Base-by-base conservation (phyloP, 2,888 invertebrate species). In the Pristionchus japonicus region DNA sequence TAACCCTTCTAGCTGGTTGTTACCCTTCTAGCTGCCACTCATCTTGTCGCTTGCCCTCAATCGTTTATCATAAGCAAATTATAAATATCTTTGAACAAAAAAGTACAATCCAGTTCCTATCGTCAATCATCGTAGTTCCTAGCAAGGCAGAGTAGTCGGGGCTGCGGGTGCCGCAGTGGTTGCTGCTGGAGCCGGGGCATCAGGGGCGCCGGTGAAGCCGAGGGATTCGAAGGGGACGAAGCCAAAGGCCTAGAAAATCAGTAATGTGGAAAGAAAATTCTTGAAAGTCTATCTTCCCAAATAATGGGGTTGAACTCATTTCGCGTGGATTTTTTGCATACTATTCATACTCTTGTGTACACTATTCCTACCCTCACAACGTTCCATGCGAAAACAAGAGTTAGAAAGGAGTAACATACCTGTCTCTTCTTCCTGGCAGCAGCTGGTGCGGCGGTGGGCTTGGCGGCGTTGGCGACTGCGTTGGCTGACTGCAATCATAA, bases 211-310 rank as follows among this genome's bases (percentile, higher is more conserved):
- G 9, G 70, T 13, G 23, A 70, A 31, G 37, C 31, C 31, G 13
- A 70, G 70, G 17, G 70, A 70, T 13, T 31, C 70, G 70, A 70
- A 70, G 37, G 70, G 70, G 37, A 70, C 37, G 37, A 70, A 70
- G 23, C 70, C 70, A 6, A 70, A 23, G 37, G 1, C 37, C 70
- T 70, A 37, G 17, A 67, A 67, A 64, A 57, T 57, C n/a, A n/a
- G n/a, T n/a, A n/a, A n/a, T n/a, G n/a, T n/a, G n/a, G n/a, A n/a
- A n/a, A n/a, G n/a, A n/a, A n/a, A n/a, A n/a, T n/a, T n/a, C n/a
- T n/a, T n/a, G n/a, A n/a, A n/a, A n/a, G n/a, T n/a, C n/a, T n/a
- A n/a, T n/a, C n/a, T n/a, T n/a, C n/a, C n/a, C n/a, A n/a, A n/a
- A n/a, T n/a, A n/a, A n/a, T n/a, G n/a, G n/a, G n/a, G n/a, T n/a